phyloP scores from a whole-genome alignment of 1,140 invertebrate species.

The Drosophila albomicans region DNA sequence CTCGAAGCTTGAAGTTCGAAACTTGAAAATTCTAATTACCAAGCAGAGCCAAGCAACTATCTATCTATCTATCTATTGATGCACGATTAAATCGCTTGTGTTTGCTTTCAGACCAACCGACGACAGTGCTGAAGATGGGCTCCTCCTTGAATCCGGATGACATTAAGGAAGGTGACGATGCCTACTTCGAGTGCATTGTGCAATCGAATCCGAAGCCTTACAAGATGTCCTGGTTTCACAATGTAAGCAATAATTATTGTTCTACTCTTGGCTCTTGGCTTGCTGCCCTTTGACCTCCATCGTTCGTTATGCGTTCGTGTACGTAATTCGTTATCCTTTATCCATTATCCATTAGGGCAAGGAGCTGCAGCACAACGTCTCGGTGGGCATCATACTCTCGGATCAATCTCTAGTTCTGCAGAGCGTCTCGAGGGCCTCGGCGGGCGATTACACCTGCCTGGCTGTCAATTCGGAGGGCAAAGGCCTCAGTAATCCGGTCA shows the following conservation, averaged over 20 bases:
- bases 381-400: slow-evolving; percentile 91
- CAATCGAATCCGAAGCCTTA: slow-evolving; percentile 92
- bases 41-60: background rate
- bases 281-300: background rate
- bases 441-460: slow-evolving; percentile 93
- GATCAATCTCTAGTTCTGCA: slow-evolving; percentile 93
- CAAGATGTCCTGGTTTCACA: slow-evolving; percentile 93
- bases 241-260: slow-evolving; percentile 87
- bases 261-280: background rate
- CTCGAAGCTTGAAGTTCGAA: no score
- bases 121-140: slow-evolving; percentile 91
- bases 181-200: slow-evolving; percentile 92
- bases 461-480: slow-evolving; percentile 93
- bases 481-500: slow-evolving; percentile 91
- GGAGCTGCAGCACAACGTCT: slow-evolving; percentile 92
- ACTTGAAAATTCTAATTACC: slow-evolving; percentile 58
- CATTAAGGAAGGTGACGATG: slow-evolving; percentile 94
- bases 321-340: no score
- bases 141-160: slow-evolving; percentile 91
- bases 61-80: background rate
- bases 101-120: slow-evolving; percentile 88
- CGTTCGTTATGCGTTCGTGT: background rate
- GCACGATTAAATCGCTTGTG: slow-evolving; percentile 22
- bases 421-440: slow-evolving; percentile 90
- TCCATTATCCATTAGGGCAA: slow-evolving; percentile 86